Conservation (phyloP, 2,113 vertebrate genomes). For the Turnix velox region DNA sequence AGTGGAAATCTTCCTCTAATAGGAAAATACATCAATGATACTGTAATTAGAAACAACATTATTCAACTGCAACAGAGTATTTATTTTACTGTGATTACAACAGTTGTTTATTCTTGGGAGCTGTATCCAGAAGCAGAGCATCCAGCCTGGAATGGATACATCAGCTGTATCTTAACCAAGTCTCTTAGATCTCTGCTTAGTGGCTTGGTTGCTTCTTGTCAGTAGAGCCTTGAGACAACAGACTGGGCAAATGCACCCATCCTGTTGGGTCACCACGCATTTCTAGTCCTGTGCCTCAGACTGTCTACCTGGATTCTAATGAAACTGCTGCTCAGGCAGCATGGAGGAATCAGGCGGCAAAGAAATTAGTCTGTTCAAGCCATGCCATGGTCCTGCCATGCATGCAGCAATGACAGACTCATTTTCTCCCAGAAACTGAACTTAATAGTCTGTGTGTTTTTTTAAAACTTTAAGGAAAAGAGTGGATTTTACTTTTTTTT, state of each 20-base stretch:
- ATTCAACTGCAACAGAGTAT: slow-evolving; percentile 37
- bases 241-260: neutral
- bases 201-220: neutral
- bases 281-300: neutral
- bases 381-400: neutral
- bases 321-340: neutral
- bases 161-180: slow-evolving; percentile 2
- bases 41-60: slow-evolving; percentile 55
- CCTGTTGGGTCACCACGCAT: neutral
- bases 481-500: too few species aligned
- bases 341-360: neutral
- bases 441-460: neutral
- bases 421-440: neutral
- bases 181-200: neutral
- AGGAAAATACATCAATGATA: slow-evolving; percentile 46
- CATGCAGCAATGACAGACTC: neutral
- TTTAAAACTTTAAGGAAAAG: neutral
- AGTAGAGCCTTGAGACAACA: neutral
- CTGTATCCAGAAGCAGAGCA: slow-evolving; percentile 17
- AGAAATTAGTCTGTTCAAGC: neutral
- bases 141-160: neutral
- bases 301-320: neutral
- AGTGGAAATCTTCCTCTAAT: slow-evolving; percentile 42
- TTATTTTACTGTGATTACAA: slow-evolving; percentile 52
- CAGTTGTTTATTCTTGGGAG: slow-evolving; percentile 32